A percentile compares a stretch with the other conserved stretches of the same genome.
These are phyloP conservation scores for Celastrina argiolus DNA, from an alignment of 2,888 invertebrate species.

Conservation along the genomic window DNA sequence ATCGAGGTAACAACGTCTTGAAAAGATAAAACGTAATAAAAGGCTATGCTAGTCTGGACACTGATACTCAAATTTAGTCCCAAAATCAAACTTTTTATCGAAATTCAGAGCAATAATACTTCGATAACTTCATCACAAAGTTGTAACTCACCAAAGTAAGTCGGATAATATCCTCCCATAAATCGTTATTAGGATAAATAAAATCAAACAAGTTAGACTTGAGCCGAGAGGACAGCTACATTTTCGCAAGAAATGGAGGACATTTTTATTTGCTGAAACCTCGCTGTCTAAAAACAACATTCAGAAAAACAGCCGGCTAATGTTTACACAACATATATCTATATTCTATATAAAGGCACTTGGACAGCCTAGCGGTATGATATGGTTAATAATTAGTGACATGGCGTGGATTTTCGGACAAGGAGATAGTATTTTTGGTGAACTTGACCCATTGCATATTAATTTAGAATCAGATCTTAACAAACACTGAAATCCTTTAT, in stretches of 20 bases:
- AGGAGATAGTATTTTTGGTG: too few relatives aligned
- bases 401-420: too few relatives aligned
- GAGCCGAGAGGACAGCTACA: not conserved
- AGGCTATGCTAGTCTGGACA: not conserved
- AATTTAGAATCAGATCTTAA: too few relatives aligned
- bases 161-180: not conserved
- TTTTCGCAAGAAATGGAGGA: not conserved
- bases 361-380: too few relatives aligned
- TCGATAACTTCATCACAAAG: not conserved
- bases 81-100: not conserved
- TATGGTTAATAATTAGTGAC: too few relatives aligned
- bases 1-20: too few relatives aligned
- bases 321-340: not conserved
- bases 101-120: not conserved
- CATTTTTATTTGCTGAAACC: not conserved
- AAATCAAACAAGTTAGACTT: slow-evolving; percentile 1
- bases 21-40: too few relatives aligned
- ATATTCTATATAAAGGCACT: too few relatives aligned
- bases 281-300: not conserved
- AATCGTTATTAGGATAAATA: slow-evolving; percentile 1
- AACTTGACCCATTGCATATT: too few relatives aligned
- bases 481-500: too few relatives aligned
- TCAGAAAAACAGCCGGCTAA: not conserved
- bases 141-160: slow-evolving; percentile 2
- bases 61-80: not conserved